Evolutionary conservation across 2,888 invertebrate genomes (phyloP).

Genomic region (Drosophila mayaguana): DNA sequence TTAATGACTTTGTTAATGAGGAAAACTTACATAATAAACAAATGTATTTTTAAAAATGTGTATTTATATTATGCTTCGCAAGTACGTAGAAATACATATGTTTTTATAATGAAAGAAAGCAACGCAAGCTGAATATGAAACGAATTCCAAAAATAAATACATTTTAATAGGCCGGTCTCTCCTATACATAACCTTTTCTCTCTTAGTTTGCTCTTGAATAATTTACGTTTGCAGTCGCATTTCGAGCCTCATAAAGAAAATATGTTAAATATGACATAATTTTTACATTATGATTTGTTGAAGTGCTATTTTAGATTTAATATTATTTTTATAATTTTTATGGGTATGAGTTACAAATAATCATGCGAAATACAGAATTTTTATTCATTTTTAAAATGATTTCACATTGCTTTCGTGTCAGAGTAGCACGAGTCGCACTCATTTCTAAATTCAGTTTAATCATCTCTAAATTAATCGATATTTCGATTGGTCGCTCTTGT

Average conservation of each 20-base stretch:
- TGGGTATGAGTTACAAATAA: not conserved
- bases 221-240: constrained; percentile 2
- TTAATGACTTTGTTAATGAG: not conserved
- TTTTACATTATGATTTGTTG: not conserved
- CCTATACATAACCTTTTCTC: not conserved
- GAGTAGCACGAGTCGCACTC: not conserved
- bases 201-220: not conserved
- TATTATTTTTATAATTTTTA: not conserved
- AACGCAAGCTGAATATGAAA: constrained; percentile 14
- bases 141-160: constrained; percentile 43
- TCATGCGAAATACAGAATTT: not conserved
- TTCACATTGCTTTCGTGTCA: not conserved
- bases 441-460: not conserved
- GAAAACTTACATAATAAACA: constrained; percentile 16
- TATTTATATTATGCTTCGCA: not conserved
- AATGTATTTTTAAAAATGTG: not conserved
- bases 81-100: constrained; percentile 3
- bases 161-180: constrained; percentile 27
- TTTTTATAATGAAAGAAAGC: constrained; percentile 20
- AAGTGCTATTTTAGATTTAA: not conserved
- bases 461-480: constrained; percentile 1
- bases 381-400: not conserved
- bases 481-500: not conserved
- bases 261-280: not conserved
- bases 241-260: not conserved